These are phyloP conservation scores for Novumbra hubbsi DNA, from an alignment of 2,797 vertebrate species.

Conservation along the genomic window DNA sequence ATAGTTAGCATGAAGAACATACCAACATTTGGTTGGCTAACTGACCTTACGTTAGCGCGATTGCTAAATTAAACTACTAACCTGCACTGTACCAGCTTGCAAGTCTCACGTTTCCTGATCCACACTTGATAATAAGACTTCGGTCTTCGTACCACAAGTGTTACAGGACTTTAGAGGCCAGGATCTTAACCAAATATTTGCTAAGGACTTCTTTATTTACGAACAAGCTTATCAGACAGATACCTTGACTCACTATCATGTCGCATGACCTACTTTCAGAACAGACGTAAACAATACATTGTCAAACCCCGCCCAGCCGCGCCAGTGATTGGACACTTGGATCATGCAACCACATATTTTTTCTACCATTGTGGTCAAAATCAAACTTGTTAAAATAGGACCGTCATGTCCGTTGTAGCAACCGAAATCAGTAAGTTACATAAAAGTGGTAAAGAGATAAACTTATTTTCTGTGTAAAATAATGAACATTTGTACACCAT, in stretches of 20 bases:
- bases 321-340: background rate
- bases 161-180: background rate
- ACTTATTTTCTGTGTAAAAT: background rate
- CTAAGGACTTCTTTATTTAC: background rate
- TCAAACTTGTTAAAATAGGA: no score
- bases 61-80: background rate
- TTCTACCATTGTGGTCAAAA: no score
- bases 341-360: background rate
- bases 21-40: background rate
- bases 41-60: background rate
- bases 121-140: background rate
- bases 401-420: no score
- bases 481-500: no score
- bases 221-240: background rate
- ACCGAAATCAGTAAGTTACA: background rate
- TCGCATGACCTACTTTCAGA: slow-evolving; percentile 44
- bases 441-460: background rate
- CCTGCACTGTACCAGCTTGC: background rate
- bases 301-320: slow-evolving; percentile 16
- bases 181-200: background rate
- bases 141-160: background rate
- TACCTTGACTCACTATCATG: background rate
- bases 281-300: slow-evolving; percentile 49
- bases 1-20: background rate
- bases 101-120: background rate